A percentile compares a stretch with the other conserved stretches of the same genome.
Conservation (phyloP, 1,140 invertebrate genomes). For the Ephestia elutella region DNA sequence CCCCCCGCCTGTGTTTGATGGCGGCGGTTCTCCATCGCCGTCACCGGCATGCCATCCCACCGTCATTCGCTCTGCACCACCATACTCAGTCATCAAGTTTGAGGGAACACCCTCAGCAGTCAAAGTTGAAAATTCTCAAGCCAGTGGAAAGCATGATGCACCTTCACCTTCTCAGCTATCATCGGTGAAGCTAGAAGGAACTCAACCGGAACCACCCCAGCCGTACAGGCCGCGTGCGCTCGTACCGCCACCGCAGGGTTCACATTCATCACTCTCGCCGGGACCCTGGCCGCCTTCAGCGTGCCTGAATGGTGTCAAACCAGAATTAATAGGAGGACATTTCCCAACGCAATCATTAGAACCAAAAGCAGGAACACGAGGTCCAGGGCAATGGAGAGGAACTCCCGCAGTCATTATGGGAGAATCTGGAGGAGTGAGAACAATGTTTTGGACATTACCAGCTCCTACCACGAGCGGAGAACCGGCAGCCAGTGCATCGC, state of each 20-base stretch:
- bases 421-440: conserved; percentile 90
- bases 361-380: conserved; percentile 76
- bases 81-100: conserved; percentile 71
- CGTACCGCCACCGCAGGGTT: conserved; percentile 43
- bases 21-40: conserved; percentile 68
- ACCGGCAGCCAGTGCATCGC: conserved; percentile 66
- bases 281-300: conserved; percentile 77
- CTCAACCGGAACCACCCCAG: conserved; percentile 50
- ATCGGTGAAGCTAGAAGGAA: conserved; percentile 54
- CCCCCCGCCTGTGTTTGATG: conserved; percentile 70
- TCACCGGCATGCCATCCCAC: conserved; percentile 64
- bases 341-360: conserved; percentile 76
- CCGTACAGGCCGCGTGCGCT: conserved; percentile 52
- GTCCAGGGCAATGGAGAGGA: conserved; percentile 77
- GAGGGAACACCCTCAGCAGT: conserved; percentile 53
- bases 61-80: conserved; percentile 74
- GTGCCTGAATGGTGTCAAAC: conserved; percentile 84
- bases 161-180: conserved; percentile 39
- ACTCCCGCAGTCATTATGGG: conserved; percentile 93
- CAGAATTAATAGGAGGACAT: conserved; percentile 84
- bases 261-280: conserved; percentile 59
- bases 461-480: conserved; percentile 70
- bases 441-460: conserved; percentile 91
- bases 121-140: conserved; percentile 41
- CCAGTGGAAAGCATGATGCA: conserved; percentile 38